These are phyloP conservation scores for Pogonophryne albipinna DNA, from an alignment of 2,797 vertebrate species.

Conservation along the genomic window DNA sequence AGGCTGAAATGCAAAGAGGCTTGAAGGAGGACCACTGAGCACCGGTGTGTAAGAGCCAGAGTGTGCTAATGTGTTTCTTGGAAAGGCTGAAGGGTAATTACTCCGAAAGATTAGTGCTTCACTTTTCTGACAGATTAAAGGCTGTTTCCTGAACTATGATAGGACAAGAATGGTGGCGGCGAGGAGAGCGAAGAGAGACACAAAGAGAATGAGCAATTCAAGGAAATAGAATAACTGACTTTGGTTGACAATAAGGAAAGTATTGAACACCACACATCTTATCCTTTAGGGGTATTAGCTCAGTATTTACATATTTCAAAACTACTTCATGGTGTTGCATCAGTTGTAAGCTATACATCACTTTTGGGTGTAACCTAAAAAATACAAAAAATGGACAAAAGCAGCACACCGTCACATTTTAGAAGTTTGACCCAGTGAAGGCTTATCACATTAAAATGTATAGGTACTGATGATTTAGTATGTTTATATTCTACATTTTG, in stretches of 20 bases:
- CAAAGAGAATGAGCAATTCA: neutral
- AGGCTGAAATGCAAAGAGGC: conserved; percentile 30
- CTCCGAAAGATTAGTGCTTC: conserved; percentile 50
- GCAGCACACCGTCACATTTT: no score
- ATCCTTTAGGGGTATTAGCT: neutral
- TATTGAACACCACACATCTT: neutral
- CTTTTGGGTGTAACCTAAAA: neutral
- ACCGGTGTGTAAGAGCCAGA: conserved; percentile 12
- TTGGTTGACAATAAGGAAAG: neutral
- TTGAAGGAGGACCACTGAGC: conserved; percentile 12
- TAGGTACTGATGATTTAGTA: no score
- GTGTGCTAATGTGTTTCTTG: conserved; percentile 19
- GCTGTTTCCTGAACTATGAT: conserved; percentile 42
- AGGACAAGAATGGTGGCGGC: conserved; percentile 10
- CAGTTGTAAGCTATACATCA: neutral
- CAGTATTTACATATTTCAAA: neutral
- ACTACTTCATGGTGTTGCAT: neutral
- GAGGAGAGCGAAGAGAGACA: neutral
- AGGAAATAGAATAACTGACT: conserved; percentile 1
- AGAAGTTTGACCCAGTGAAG: no score
- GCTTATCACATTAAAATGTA: no score
- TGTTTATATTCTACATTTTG: no score
- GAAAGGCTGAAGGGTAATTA: conserved; percentile 38
- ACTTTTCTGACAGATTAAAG: conserved; percentile 52
- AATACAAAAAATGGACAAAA: no score